These are phyloP conservation scores for Acropternis orthonyx DNA, from an alignment of 2,797 vertebrate genomes.

Conservation along the genomic window DNA sequence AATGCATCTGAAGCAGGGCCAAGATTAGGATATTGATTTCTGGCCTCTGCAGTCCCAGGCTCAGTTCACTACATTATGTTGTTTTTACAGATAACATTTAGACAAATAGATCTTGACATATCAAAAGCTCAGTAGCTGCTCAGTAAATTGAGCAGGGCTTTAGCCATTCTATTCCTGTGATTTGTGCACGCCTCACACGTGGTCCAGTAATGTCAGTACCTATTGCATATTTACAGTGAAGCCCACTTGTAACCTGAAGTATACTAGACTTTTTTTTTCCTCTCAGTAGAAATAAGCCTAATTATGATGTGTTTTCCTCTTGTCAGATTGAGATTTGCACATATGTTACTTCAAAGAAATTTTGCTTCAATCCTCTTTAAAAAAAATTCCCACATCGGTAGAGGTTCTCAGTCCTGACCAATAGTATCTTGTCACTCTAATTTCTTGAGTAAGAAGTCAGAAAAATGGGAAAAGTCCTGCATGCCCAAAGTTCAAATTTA, in stretches of 20 bases:
- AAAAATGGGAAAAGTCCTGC: slow-evolving; percentile 11
- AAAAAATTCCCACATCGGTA: not conserved
- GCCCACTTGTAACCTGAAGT: not conserved
- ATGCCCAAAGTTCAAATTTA: not conserved
- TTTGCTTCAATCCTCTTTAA: slow-evolving; percentile 17
- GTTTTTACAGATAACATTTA: slow-evolving; percentile 50
- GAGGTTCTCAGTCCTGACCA: slow-evolving; percentile 15
- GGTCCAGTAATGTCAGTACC: not conserved
- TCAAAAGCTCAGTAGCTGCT: slow-evolving; percentile 25
- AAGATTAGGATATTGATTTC: slow-evolving; percentile 55
- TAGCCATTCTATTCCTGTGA: slow-evolving; percentile 36
- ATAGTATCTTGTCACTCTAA: not conserved
- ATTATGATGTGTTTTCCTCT: slow-evolving; percentile 46
- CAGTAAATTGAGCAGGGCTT: slow-evolving; percentile 48
- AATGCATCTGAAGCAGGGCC: not conserved
- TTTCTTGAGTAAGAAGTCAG: slow-evolving; percentile 1
- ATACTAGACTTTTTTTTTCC: not conserved
- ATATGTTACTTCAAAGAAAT: slow-evolving; percentile 13
- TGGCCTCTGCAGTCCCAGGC: not conserved
- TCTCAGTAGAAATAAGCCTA: not conserved
- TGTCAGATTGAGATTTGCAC: slow-evolving; percentile 2
- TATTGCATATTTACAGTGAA: slow-evolving; percentile 30
- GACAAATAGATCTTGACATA: slow-evolving; percentile 61
- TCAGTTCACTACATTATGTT: slow-evolving; percentile 48
- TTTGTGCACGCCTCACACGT: not conserved